Base-by-base conservation (phyloP, 1,140 invertebrate genomes). In the Calycopis cecrops region DNA sequence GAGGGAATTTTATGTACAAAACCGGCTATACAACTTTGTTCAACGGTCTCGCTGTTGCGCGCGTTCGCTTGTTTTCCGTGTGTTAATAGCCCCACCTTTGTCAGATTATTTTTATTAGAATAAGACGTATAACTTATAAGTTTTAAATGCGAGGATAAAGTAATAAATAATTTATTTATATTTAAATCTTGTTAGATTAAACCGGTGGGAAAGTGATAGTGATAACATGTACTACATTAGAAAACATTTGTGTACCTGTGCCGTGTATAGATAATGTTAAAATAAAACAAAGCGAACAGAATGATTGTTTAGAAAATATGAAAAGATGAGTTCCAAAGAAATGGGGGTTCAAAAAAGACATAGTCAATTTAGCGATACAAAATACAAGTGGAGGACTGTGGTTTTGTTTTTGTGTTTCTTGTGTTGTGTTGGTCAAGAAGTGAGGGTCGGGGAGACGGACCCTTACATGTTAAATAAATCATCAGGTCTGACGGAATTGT, bases 401-500 rank as follows among this genome's bases (percentile, higher is more conserved):
- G 55, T 79, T 8, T 62, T 80, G 48, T 47, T 76, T 54, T 58
- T 72, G 61, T 76, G 61, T 69, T 69, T 62, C 60, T 54, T 72
- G 60, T 69, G 62, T 55, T 76, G 76, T 75, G 65, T 65, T 55
- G 75, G 76, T 48, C 77, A 83, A 58, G 73, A 79, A 60, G 62
- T 74, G 51, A 59, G 67, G 57, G 53, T 64, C 18, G 67, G 63
- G 40, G 69, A 70, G 48, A 60, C 66, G 17, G 84, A 85, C 63
- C 80, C 79, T 33, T 86, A 80, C 55, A 66, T 87, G 63, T 64
- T 81, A 53, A 87, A 85, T 56, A 85, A 75, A 62, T 75, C 77
- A 18, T 57, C 63, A 35, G 79, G 72, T 3, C 63, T 90, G n/a
- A 90, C 89, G 2, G 92, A 93, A 70, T 69, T 93, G 53, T 78